phyloP scores from a whole-genome alignment of 2,888 invertebrate species.

The Flexamia atlantica region DNA sequence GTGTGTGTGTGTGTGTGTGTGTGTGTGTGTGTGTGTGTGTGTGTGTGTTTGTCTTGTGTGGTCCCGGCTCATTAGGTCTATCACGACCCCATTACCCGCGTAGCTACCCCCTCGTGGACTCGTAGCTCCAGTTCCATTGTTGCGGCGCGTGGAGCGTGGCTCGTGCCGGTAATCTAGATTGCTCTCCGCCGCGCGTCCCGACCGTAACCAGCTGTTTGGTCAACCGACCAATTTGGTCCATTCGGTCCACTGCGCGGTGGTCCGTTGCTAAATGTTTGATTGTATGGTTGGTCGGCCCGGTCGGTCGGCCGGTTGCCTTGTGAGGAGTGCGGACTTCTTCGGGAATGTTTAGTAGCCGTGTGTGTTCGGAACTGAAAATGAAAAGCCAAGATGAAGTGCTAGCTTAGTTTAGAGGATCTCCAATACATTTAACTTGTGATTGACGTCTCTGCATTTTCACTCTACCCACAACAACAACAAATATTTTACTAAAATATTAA shows the following conservation, averaged over 20 bases:
- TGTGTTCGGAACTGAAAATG: no score
- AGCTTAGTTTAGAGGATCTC: no score
- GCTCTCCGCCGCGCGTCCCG: background rate
- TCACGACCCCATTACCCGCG: constrained; percentile 41
- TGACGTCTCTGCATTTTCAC: no score
- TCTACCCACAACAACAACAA: no score
- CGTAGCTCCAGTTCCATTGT: constrained; percentile 28
- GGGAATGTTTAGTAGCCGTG: constrained; percentile 23
- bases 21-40: background rate
- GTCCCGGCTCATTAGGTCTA: constrained; percentile 41
- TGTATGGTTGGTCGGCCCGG: background rate
- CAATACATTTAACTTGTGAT: no score
- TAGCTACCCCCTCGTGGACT: background rate
- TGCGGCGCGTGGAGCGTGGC: background rate
- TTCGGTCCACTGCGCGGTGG: constrained; percentile 49
- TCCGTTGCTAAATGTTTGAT: constrained; percentile 26
- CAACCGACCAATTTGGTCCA: constrained; percentile 38
- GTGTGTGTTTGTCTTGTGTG: constrained; percentile 2
- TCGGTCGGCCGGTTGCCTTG: background rate
- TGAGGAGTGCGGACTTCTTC: background rate
- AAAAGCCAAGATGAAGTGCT: no score
- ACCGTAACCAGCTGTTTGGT: background rate
- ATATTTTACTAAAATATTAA: no score
- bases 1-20: no score
- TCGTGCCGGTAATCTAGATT: constrained; percentile 12